A percentile compares a stretch with the other conserved stretches of the same genome.
phyloP scores from a whole-genome alignment of 2,797 vertebrate genomes.

The Thripadectes ignobilis region DNA sequence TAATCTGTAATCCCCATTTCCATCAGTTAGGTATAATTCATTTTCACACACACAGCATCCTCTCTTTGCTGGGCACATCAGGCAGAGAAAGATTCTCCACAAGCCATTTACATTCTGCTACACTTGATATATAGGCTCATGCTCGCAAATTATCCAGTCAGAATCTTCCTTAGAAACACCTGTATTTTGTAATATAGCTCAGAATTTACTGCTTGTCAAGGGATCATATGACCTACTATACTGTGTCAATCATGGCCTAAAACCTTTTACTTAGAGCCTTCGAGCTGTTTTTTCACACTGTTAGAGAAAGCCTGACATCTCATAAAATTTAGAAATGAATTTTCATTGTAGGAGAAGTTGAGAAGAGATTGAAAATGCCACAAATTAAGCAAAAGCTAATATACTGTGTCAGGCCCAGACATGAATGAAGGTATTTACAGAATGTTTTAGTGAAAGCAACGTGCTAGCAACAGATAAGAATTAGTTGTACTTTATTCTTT shows the following conservation, averaged over 20 bases:
- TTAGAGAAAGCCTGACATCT: conserved; percentile 57
- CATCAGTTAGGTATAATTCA: conserved; percentile 52
- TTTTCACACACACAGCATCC: conserved; percentile 19
- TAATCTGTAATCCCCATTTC: conserved; percentile 63
- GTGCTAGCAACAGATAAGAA: neutral
- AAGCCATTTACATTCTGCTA: conserved; percentile 33
- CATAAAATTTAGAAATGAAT: conserved; percentile 66
- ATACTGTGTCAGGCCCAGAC: neutral
- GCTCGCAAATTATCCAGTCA: conserved; percentile 64
- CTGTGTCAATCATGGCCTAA: conserved; percentile 61
- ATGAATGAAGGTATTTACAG: neutral
- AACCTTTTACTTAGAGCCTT: conserved; percentile 52
- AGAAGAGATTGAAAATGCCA: conserved; percentile 5
- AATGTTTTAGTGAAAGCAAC: conserved; percentile 3
- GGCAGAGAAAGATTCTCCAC: conserved; percentile 29
- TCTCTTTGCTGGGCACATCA: conserved; percentile 1
- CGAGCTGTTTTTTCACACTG: conserved; percentile 57
- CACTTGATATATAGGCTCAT: conserved; percentile 54
- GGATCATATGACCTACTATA: neutral
- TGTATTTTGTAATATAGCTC: conserved; percentile 51
- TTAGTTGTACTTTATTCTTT: neutral
- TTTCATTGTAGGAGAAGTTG: neutral
- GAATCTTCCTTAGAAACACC: conserved; percentile 60
- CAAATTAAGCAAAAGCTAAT: conserved; percentile 49
- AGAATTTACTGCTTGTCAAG: conserved; percentile 69